Evolutionary conservation across 1,140 invertebrate genomes (phyloP).

Genomic region (Dysdera silvatica): DNA sequence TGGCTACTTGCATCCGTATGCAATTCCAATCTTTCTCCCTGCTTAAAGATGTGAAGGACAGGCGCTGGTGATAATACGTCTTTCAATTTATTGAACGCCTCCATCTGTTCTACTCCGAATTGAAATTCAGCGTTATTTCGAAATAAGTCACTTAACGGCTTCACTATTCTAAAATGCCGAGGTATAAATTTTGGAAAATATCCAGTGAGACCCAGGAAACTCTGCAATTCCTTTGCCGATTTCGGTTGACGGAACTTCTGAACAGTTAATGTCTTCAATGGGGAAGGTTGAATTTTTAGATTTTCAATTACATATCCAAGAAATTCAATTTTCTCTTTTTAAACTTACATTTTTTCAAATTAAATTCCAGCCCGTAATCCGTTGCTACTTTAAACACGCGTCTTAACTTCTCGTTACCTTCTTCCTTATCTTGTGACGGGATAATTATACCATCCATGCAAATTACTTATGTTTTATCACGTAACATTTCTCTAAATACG

Average conservation of each 20-base stretch:
- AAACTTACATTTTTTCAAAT: background rate
- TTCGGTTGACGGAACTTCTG: constrained; percentile 31
- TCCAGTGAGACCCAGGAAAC: constrained; percentile 37
- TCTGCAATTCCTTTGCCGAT: constrained; percentile 34
- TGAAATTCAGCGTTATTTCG: constrained; percentile 41
- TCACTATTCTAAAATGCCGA: constrained; percentile 35
- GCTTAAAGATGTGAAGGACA: constrained; percentile 35
- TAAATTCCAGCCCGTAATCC: background rate
- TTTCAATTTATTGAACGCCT: constrained; percentile 42
- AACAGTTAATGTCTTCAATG: background rate
- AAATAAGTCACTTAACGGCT: constrained; percentile 40
- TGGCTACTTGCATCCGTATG: constrained; percentile 40
- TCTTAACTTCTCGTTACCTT: constrained; percentile 7
- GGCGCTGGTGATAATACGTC: constrained; percentile 27
- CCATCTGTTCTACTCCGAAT: constrained; percentile 38
- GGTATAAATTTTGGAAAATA: constrained; percentile 40
- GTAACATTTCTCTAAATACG: constrained; percentile 23
- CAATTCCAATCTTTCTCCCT: constrained; percentile 1
- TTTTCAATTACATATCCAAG: background rate
- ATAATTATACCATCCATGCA: constrained; percentile 37
- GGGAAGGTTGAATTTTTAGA: background rate
- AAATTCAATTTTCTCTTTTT: background rate
- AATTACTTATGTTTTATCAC: constrained; percentile 12
- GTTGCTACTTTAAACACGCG: background rate
- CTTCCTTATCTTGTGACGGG: background rate